These are phyloP conservation scores for Drosophila atripex DNA, from an alignment of 2,888 invertebrate species.

Conservation along the genomic window DNA sequence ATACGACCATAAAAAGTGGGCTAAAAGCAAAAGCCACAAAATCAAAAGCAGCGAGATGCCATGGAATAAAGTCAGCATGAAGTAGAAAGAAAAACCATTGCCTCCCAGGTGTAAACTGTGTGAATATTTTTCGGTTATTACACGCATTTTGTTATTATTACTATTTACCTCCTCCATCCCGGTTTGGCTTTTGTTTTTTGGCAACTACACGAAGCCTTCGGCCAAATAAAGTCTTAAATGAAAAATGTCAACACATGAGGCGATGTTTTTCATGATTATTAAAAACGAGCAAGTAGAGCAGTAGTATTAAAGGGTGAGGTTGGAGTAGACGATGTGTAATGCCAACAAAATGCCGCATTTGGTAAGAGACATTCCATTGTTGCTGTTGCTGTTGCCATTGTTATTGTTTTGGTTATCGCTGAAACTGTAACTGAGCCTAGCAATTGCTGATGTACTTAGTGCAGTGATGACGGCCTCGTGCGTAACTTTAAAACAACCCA, in stretches of 20 bases:
- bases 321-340: constrained; percentile 58
- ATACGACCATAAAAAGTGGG: constrained; percentile 62
- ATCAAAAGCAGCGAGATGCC: constrained; percentile 41
- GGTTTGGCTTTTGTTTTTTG: constrained; percentile 32
- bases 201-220: constrained; percentile 43
- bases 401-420: constrained; percentile 22
- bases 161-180: constrained; percentile 3
- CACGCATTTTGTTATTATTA: constrained; percentile 56
- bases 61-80: constrained; percentile 33
- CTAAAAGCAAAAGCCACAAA: constrained; percentile 63
- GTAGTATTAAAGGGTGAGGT: constrained; percentile 21
- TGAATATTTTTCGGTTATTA: constrained; percentile 72
- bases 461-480: constrained; percentile 58
- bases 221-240: constrained; percentile 63
- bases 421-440: constrained; percentile 25
- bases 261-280: constrained; percentile 53
- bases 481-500: constrained; percentile 51
- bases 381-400: constrained; percentile 26
- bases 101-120: constrained; percentile 62
- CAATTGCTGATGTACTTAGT: constrained; percentile 33
- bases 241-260: constrained; percentile 72
- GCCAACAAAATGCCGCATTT: constrained; percentile 71
- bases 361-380: constrained; percentile 63
- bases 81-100: constrained; percentile 11
- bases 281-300: constrained; percentile 58